These are phyloP conservation scores for Frieseomelitta varia DNA, from an alignment of 1,140 invertebrate genomes.

Conservation along the genomic window DNA sequence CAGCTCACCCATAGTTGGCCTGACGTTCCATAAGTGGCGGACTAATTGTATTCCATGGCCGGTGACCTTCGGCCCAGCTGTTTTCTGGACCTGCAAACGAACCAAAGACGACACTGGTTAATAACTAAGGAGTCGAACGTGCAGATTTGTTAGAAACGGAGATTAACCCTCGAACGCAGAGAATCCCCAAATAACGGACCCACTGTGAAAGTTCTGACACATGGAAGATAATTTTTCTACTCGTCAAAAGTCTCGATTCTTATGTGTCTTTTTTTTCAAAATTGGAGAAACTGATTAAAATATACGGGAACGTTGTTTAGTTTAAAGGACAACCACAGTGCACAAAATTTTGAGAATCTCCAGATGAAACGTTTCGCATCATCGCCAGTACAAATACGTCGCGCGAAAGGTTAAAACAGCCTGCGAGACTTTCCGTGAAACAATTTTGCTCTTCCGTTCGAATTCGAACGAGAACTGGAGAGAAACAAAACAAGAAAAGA, in stretches of 20 bases:
- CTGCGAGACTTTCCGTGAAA: background rate
- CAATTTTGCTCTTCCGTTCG: background rate
- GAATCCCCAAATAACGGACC: too few species aligned
- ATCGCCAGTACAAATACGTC: background rate
- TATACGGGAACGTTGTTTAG: background rate
- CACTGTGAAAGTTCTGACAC: background rate
- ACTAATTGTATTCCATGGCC: slow-evolving; percentile 63
- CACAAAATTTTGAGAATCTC: too few species aligned
- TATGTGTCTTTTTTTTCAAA: background rate
- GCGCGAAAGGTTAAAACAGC: background rate
- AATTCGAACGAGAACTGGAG: background rate
- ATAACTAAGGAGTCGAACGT: background rate
- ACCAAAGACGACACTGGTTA: background rate
- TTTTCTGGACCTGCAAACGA: slow-evolving; percentile 47
- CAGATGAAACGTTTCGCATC: background rate
- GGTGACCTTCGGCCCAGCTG: slow-evolving; percentile 59
- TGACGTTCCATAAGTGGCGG: slow-evolving; percentile 39
- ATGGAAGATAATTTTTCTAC: background rate
- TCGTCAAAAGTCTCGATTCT: too few species aligned
- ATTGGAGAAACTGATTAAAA: background rate
- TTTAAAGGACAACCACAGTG: too few species aligned
- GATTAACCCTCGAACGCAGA: background rate
- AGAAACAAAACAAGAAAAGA: background rate
- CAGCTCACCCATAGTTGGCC: background rate
- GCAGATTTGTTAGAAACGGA: background rate